Evolutionary conservation across 1,140 invertebrate genomes (phyloP), one percentile per base, ranked within the genome.

Genomic region (Trachymyrmex cornetzi): DNA sequence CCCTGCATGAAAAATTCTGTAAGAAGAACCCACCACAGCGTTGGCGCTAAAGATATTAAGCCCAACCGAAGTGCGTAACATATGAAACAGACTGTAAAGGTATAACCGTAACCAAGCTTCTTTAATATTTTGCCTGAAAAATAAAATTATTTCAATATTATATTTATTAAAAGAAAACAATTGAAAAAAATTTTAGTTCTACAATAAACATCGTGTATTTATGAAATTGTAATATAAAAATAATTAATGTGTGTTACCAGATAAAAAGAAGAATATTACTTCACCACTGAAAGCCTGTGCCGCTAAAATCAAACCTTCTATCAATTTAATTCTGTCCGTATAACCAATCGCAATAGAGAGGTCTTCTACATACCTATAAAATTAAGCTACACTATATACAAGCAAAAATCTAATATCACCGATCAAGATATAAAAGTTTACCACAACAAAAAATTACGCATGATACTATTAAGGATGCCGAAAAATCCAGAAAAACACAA

Each of bases 391-490:
- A 64, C 30, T 61, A 14, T 24, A 24, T 24, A 77, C 6, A 44
- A 61, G 1, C 3, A 6, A 22, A 79, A 30, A 34, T 30, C 3
- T 1, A 34, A 22, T 19, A 12, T 30, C 34, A 1, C 50, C 0
- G 3, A 50, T 6, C 4, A 38, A 72, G n/a, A 34, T 34, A 24
- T 14, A 12, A 59, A 57, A 66, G 94, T 93, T 95, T 94, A 97
- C 97, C 97, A 98, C 91, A 98, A 97, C 93, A 98, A 95, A 91
- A 97, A 98, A 89, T 97, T 98, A 48, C 98, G 97, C 30, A 98
- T 96, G 91, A 98, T 97, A 79, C 97, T 97, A 91, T 98, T 97
- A 57, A 97, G 95, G 16, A 97, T 96, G 7, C 97, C 97, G 6
- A 96, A 97, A 3, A 97, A 95, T 1, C 96, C 96, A 1, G 97